Evolutionary conservation across 37 sponge, comb jelly and placozoan genomes (phyloP).

Genomic region (Amphimedon queenslandica): DNA sequence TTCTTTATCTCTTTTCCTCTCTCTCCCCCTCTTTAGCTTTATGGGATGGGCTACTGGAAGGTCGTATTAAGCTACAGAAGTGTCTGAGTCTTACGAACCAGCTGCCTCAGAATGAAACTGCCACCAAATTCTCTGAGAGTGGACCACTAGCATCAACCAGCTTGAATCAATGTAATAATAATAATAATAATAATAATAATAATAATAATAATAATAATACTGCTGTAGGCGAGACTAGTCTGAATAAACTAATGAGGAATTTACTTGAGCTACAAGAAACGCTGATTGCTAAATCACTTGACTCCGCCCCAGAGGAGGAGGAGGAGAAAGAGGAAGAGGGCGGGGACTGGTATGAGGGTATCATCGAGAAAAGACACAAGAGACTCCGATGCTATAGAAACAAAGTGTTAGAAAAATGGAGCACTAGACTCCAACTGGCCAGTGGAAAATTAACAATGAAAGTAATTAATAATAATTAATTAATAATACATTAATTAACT

Average conservation of each 20-base stretch:
- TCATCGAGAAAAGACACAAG: constrained; percentile 18
- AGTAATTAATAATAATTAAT: no score
- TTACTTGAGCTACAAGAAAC: constrained; percentile 30
- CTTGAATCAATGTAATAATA: no score
- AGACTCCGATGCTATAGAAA: constrained; percentile 27
- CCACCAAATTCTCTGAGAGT: constrained; percentile 30
- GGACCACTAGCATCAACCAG: constrained; percentile 14
- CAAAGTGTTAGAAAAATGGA: constrained; percentile 66
- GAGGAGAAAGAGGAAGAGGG: constrained; percentile 5
- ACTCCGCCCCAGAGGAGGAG: no score
- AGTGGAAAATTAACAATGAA: constrained; percentile 63
- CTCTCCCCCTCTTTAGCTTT: constrained; percentile 29
- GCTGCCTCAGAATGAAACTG: constrained; percentile 46
- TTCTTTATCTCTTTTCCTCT: not conserved
- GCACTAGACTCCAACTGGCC: constrained; percentile 38
- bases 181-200: no score
- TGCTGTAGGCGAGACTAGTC: no score
- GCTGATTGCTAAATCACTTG: constrained; percentile 26
- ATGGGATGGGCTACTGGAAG: constrained; percentile 78
- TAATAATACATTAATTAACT: no score
- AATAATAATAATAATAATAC: no score
- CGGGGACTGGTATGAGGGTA: constrained; percentile 31
- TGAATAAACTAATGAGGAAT: constrained; percentile 18
- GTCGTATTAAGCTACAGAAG: constrained; percentile 71
- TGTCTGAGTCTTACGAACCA: constrained; percentile 51